Evolutionary conservation across 2,888 invertebrate genomes (phyloP), one percentile per base, ranked within the genome.

Genomic region (Euplexia lucipara): DNA sequence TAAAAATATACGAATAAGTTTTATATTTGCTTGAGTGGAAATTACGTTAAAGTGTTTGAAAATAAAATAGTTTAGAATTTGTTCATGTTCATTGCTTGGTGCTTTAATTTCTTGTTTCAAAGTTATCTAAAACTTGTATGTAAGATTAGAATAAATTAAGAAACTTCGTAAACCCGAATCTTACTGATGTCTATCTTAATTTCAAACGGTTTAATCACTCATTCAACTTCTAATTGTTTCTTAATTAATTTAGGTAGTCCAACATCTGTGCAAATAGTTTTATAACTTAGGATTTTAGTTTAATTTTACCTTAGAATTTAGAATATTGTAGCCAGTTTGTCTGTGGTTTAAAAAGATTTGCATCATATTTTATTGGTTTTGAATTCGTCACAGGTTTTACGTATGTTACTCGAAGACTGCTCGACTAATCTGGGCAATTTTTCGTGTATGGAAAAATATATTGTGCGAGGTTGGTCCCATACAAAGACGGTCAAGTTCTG

Each of bases 161-260:
- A 61, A 75, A 56, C 41, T 71, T 54, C 14, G 37, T 18, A 57
- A 70, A 34, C 8, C 34, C 18, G 1, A 75, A 42, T 70, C 62
- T 42, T 20, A 51, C 16, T 47, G 49, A 54, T 30, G 70, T 56
- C 62, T 62, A 62, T 75, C 56, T 62, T 44, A 52, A 72, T 72
- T 72, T 52, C 41, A 72, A 75, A 75, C 22, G 70, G 48, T 70
- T 72, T 70, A 75, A 75, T 72, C 76, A 72, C 56, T 75, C 12
- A 44, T 75, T 62, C 70, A 47, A 62, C 18, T 75, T 70, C 51
- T 57, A 70, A 75, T 62, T 75, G 70, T 56, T 62, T 56, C 71
- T 75, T 72, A 72, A 72, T 72, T 72, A 72, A 72, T 70, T 57
- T 57, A 37, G 47, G 14, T 52, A 22, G 51, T 57, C 51, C 18